Conservation (phyloP, 1,140 invertebrate genomes). For the Hypothenemus hampei region DNA sequence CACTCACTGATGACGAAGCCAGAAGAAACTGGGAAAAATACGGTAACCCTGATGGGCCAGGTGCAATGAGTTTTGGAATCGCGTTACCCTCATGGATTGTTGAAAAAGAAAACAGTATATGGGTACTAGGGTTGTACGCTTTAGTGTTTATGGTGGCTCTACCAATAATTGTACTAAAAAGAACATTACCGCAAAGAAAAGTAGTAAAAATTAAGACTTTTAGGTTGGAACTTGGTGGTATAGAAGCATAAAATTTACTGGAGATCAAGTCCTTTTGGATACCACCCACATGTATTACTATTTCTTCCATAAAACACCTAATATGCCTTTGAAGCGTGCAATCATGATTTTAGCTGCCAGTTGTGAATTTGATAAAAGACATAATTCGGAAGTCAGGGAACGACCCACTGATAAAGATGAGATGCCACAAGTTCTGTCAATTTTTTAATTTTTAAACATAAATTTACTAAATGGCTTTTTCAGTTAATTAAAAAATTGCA, state of each 20-base stretch:
- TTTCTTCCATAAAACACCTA: conserved; percentile 92
- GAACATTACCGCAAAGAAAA: background rate
- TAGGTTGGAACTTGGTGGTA: conserved; percentile 98
- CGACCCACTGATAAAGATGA: conserved; percentile 92
- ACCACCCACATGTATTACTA: conserved; percentile 95
- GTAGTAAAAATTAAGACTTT: conserved; percentile 40
- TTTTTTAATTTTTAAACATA: conserved; percentile 38
- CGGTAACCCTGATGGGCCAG: conserved; percentile 99
- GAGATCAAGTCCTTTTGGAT: conserved; percentile 91
- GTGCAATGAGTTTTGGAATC: conserved; percentile 98
- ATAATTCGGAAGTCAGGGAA: conserved; percentile 92
- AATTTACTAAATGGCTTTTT: conserved; percentile 30
- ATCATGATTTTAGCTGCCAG: conserved; percentile 95
- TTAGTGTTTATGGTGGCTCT: conserved; percentile 97
- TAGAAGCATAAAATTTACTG: conserved; percentile 92
- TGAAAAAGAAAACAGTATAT: conserved; percentile 98
- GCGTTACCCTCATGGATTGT: conserved; percentile 99
- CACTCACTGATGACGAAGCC: conserved; percentile 93
- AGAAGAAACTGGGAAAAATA: conserved; percentile 98
- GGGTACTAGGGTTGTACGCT: conserved; percentile 93
- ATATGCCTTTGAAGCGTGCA: conserved; percentile 90
- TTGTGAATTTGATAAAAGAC: conserved; percentile 90
- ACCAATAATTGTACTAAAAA: conserved; percentile 65
- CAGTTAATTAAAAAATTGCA: conserved; percentile 86
- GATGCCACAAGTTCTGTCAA: conserved; percentile 87